These are phyloP conservation scores for Saguinus imperator DNA, from an alignment of 2,113 vertebrate genomes.

Conservation along the genomic window DNA sequence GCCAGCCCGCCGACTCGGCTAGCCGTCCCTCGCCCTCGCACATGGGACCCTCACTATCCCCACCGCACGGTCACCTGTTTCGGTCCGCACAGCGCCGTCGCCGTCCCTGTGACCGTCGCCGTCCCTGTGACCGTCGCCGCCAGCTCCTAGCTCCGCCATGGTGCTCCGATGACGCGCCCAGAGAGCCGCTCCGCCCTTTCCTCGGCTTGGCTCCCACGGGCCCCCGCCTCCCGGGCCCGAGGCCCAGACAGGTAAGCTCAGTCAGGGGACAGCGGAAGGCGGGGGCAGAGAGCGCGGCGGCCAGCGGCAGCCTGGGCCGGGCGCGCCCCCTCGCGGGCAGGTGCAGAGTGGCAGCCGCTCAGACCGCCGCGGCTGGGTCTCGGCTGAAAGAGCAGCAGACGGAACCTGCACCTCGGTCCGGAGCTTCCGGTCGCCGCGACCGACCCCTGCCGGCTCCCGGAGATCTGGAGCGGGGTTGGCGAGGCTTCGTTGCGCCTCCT, in stretches of 20 bases:
- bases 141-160: slow-evolving; percentile 78
- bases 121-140: slow-evolving; percentile 62
- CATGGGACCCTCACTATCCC: not conserved
- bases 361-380: not conserved
- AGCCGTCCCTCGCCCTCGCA: not conserved
- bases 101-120: slow-evolving; percentile 64
- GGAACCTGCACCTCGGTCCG: not conserved
- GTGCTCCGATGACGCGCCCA: slow-evolving; percentile 74
- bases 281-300: not conserved
- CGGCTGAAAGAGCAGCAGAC: accelerated
- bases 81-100: slow-evolving; percentile 49
- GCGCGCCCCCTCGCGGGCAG: slow-evolving; percentile 78
- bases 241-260: slow-evolving; percentile 71
- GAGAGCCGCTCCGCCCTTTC: slow-evolving; percentile 74
- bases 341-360: slow-evolving; percentile 67
- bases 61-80: slow-evolving; percentile 66
- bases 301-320: slow-evolving; percentile 44
- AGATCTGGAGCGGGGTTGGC: not conserved
- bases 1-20: not conserved
- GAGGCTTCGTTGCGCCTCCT: not conserved
- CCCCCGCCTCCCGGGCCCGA: slow-evolving; percentile 48
- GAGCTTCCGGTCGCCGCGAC: not conserved
- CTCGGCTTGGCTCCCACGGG: slow-evolving; percentile 43
- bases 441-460: not conserved
- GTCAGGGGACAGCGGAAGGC: not conserved